Evolutionary conservation across 1,140 invertebrate genomes (phyloP).

Genomic region (Platyscapa corneri): DNA sequence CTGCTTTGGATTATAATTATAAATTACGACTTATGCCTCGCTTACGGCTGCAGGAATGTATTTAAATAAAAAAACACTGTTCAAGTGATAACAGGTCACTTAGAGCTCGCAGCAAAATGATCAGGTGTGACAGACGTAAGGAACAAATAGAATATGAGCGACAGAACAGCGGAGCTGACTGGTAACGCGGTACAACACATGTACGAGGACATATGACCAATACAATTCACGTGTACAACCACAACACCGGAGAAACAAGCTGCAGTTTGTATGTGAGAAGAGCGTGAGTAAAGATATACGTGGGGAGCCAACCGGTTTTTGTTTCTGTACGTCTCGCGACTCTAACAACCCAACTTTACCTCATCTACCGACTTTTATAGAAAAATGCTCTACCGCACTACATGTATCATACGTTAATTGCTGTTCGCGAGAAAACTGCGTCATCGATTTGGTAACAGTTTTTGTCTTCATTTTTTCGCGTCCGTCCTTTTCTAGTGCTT

Average conservation of each 20-base stretch:
- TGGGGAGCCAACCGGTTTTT: slow-evolving; percentile 38
- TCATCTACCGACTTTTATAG: not conserved
- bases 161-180: not conserved
- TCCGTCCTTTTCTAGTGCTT: not conserved
- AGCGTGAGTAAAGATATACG: not conserved
- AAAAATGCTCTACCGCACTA: not conserved
- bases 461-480: not conserved
- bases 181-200: not conserved
- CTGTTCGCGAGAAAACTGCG: slow-evolving; percentile 1
- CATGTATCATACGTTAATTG: slow-evolving; percentile 7
- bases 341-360: not conserved
- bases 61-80: not conserved
- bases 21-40: not conserved
- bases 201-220: not conserved
- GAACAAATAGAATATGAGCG: not conserved
- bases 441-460: not conserved
- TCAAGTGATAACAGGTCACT: not conserved
- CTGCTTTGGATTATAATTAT: not conserved
- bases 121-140: not conserved
- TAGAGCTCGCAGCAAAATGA: not conserved
- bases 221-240: not conserved
- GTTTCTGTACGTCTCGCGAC: not conserved
- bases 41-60: not conserved
- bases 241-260: not conserved
- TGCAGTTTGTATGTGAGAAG: not conserved